phyloP scores from a whole-genome alignment of 2,888 invertebrate species.

The Hypsopygia costalis region DNA sequence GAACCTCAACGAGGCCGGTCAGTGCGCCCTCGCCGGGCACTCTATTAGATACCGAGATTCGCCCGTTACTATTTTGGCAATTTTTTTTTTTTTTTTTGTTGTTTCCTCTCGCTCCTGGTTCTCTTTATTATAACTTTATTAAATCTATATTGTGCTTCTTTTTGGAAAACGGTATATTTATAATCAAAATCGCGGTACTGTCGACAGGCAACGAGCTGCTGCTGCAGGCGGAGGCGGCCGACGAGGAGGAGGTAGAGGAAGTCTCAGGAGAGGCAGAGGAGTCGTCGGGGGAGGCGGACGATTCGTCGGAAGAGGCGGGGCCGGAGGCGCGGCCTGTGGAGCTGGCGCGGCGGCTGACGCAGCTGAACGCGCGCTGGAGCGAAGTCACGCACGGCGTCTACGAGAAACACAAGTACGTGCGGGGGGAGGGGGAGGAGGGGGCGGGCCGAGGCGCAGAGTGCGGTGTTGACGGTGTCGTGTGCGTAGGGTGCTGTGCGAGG shows the following conservation, averaged over 20 bases:
- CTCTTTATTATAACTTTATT: no score
- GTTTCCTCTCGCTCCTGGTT: no score
- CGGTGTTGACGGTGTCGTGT: conserved; percentile 70
- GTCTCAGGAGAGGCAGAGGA: no score
- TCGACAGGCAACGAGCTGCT: background rate
- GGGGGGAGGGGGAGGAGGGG: conserved; percentile 71
- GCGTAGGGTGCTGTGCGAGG: conserved; percentile 82
- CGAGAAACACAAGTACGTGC: conserved; percentile 79
- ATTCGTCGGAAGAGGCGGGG: conserved; percentile 3
- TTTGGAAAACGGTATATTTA: no score
- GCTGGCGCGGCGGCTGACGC: conserved; percentile 84
- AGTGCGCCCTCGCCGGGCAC: no score
- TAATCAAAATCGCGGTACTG: no score
- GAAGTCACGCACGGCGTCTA: conserved; percentile 85
- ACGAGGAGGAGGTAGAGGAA: conserved; percentile 26
- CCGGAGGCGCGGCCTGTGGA: conserved; percentile 72
- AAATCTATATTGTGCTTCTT: no score
- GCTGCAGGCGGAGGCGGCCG: conserved; percentile 53
- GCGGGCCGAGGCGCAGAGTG: conserved; percentile 40
- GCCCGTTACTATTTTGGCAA: no score
- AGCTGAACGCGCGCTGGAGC: conserved; percentile 86
- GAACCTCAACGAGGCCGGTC: conserved; percentile 84
- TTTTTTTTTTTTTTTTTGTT: no score
- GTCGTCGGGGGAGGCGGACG: conserved; percentile 48
- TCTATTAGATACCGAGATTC: no score